Evolutionary conservation across 2,797 vertebrate species (phyloP).

Genomic region (Pseudocheirus occidentalis): DNA sequence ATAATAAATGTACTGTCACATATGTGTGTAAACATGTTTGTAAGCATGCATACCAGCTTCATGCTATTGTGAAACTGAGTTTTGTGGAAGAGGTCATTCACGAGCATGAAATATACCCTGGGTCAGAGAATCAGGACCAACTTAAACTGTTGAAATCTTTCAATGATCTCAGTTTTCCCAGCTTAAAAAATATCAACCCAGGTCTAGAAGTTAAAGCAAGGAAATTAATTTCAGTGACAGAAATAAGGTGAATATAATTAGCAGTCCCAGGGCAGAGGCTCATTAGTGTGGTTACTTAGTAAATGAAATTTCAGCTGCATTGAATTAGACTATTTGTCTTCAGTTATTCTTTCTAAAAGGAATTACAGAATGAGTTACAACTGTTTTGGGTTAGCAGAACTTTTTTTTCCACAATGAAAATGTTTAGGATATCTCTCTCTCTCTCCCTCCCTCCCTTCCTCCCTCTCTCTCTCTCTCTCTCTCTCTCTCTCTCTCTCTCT

Average conservation of each 20-base stretch:
- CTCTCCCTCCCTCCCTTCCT: conserved; percentile 54
- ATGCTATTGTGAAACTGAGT: not conserved
- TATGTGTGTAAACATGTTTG: conserved; percentile 7
- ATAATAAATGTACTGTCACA: conserved; percentile 53
- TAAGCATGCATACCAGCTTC: not conserved
- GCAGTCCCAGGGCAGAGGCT: conserved; percentile 89
- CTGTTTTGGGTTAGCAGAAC: conserved; percentile 71
- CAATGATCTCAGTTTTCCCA: not conserved
- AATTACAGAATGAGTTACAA: conserved; percentile 82
- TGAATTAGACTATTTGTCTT: conserved; percentile 92
- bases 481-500: conserved; percentile 40
- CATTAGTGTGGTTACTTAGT: conserved; percentile 89
- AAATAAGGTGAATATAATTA: conserved; percentile 97
- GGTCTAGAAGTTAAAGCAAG: conserved; percentile 86
- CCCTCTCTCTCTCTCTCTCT: conserved; percentile 66
- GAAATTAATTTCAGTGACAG: conserved; percentile 94
- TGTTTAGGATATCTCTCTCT: conserved; percentile 74
- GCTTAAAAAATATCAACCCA: conserved; percentile 84
- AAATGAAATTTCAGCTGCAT: conserved; percentile 92
- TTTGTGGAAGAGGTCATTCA: conserved; percentile 42
- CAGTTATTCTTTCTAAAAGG: conserved; percentile 85
- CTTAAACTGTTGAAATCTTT: conserved; percentile 67
- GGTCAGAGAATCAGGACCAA: not conserved
- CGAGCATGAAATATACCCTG: not conserved
- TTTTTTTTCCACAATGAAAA: conserved; percentile 58